phyloP scores from a whole-genome alignment of 2,888 invertebrate species.

The Aleiodes leptofemur region DNA sequence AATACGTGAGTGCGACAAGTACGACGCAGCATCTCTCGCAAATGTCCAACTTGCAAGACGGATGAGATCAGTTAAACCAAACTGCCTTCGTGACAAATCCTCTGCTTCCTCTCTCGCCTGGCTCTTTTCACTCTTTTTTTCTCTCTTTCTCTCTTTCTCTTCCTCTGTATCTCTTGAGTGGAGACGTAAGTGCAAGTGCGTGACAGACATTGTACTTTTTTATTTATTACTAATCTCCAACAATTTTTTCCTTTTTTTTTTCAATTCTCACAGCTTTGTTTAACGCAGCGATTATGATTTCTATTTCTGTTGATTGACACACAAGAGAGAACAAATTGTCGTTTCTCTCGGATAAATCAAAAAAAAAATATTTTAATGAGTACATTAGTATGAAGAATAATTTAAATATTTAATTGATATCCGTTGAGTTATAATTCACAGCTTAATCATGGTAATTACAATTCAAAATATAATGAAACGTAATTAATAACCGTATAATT shows the following conservation, averaged over 20 bases:
- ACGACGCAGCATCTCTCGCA: conserved; percentile 44
- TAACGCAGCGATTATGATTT: not conserved
- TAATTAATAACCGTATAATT: too few relatives aligned
- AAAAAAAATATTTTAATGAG: too few relatives aligned
- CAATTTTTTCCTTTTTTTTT: conserved; percentile 1
- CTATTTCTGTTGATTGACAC: not conserved
- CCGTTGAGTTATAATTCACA: too few relatives aligned
- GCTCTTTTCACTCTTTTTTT: not conserved
- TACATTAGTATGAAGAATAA: too few relatives aligned
- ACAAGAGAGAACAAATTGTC: not conserved
- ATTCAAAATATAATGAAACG: too few relatives aligned
- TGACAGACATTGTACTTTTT: conserved; percentile 37
- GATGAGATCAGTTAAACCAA: conserved; percentile 75
- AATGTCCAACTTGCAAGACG: conserved; percentile 68
- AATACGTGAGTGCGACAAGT: conserved; percentile 44
- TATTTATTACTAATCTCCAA: not conserved
- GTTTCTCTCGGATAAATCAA: not conserved
- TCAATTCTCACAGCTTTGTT: not conserved
- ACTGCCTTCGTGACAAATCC: conserved; percentile 74
- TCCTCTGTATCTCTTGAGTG: not conserved
- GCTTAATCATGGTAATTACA: too few relatives aligned
- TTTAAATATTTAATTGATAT: too few relatives aligned
- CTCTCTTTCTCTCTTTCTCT: not conserved
- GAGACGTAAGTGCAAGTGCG: conserved; percentile 33
- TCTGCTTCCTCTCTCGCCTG: conserved; percentile 69